Evolutionary conservation across 2,113 vertebrate genomes (phyloP).

Genomic region (Trinectes maculatus): DNA sequence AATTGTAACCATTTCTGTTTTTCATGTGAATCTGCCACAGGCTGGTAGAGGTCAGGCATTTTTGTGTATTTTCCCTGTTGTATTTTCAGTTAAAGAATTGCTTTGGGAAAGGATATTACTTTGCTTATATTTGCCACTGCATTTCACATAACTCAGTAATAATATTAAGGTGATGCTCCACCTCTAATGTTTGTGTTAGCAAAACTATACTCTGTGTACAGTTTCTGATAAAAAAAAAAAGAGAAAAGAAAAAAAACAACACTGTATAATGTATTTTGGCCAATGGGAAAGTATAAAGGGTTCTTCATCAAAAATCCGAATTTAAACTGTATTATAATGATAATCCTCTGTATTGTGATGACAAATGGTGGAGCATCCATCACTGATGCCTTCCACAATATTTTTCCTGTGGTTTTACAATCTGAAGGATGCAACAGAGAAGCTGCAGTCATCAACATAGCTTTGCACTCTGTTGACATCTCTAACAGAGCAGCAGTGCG

Average conservation of each 20-base stretch:
- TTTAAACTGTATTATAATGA: slow-evolving; percentile 12
- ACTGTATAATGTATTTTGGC: slow-evolving; percentile 21
- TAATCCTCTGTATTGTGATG: slow-evolving; percentile 56
- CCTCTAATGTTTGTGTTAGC: slow-evolving; percentile 12
- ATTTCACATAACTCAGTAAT: slow-evolving; percentile 23
- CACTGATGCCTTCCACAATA: slow-evolving; percentile 31
- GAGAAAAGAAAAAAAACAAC: slow-evolving; percentile 1
- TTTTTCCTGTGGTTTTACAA: slow-evolving; percentile 19
- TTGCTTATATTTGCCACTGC: slow-evolving; percentile 12
- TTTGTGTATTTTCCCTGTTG: slow-evolving; percentile 11
- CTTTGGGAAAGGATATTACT: slow-evolving; percentile 33
- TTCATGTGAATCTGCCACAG: slow-evolving; percentile 15
- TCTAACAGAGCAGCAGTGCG: slow-evolving; percentile 16
- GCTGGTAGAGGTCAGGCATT: slow-evolving; percentile 27
- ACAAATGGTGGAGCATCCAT: slow-evolving; percentile 40
- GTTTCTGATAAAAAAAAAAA: neutral
- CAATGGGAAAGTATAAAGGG: neutral
- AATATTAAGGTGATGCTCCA: slow-evolving; percentile 18
- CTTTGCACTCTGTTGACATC: neutral
- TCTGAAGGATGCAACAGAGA: slow-evolving; percentile 17
- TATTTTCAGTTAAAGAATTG: slow-evolving; percentile 16
- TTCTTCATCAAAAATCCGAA: neutral
- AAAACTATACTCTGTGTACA: slow-evolving; percentile 22
- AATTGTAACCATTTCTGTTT: slow-evolving; percentile 8
- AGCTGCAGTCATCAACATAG: slow-evolving; percentile 18